These are phyloP conservation scores for Mesochorus sp. DNA, from an alignment of 2,888 invertebrate species.

Conservation along the genomic window DNA sequence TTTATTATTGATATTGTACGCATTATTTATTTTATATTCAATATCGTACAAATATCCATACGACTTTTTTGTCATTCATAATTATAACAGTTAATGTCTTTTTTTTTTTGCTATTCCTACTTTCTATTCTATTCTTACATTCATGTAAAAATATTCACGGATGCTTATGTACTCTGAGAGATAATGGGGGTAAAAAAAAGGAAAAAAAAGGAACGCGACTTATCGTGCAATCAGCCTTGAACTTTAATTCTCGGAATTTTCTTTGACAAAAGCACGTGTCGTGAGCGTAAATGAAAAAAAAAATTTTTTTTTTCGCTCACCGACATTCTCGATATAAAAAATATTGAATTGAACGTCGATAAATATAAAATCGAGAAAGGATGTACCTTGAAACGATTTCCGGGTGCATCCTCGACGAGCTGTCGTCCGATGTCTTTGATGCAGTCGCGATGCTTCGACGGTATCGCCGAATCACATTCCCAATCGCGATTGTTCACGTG, in stretches of 20 bases:
- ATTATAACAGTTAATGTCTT: too few species aligned
- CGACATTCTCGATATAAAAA: too few species aligned
- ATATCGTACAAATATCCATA: too few species aligned
- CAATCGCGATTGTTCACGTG: slow-evolving; percentile 84
- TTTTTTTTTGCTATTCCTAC: too few species aligned
- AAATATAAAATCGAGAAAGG: not conserved
- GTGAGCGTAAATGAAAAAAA: not conserved
- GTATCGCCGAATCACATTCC: slow-evolving; percentile 84
- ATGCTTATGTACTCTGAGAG: slow-evolving; percentile 40
- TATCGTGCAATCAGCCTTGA: slow-evolving; percentile 67
- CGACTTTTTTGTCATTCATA: too few species aligned
- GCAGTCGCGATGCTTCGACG: slow-evolving; percentile 77
- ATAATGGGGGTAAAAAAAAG: too few species aligned
- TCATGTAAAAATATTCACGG: too few species aligned
- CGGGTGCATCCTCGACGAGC: slow-evolving; percentile 85
- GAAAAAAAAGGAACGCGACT: slow-evolving; percentile 61
- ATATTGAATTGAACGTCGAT: too few species aligned
- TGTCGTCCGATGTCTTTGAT: slow-evolving; percentile 86
- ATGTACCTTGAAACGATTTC: slow-evolving; percentile 84
- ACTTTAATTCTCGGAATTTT: slow-evolving; percentile 56
- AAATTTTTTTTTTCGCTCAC: not conserved
- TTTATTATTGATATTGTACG: too few species aligned
- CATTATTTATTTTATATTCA: too few species aligned
- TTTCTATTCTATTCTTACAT: too few species aligned
- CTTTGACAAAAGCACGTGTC: slow-evolving; percentile 1